Percentiles rank a stretch among this genome's conserved stretches.
Conservation (phyloP, 2,797 vertebrate genomes). For the Siniperca undulata region DNA sequence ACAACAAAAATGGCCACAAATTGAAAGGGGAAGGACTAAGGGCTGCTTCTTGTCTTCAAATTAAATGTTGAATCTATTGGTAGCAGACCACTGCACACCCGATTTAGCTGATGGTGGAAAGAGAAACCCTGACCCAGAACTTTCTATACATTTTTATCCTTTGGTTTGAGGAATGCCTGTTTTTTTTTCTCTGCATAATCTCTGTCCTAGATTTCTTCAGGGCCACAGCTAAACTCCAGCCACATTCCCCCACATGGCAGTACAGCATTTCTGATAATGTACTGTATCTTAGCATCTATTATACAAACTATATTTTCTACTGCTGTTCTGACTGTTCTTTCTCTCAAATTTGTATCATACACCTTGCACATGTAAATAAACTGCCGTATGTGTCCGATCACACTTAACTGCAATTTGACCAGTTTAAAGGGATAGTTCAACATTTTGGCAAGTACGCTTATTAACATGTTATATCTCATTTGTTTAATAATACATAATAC, state of each 20-base stretch:
- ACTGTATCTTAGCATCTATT: background rate
- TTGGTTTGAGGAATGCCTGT: slow-evolving; percentile 19
- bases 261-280: slow-evolving; percentile 3
- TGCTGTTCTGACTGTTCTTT: background rate
- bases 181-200: slow-evolving; percentile 13
- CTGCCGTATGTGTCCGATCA: background rate
- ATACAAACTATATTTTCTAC: background rate
- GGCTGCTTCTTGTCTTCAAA: background rate
- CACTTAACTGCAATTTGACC: background rate
- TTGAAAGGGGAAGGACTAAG: background rate
- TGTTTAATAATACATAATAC: background rate
- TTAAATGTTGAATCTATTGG: background rate
- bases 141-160: slow-evolving; percentile 10
- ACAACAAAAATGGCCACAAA: background rate
- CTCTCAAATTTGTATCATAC: background rate
- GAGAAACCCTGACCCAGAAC: slow-evolving; percentile 28
- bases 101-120: background rate
- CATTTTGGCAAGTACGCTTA: background rate
- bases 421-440: background rate
- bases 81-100: background rate
- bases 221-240: slow-evolving; percentile 21
- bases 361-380: background rate
- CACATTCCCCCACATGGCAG: background rate
- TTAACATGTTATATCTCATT: background rate
- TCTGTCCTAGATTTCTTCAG: slow-evolving; percentile 32